Evolutionary conservation across 2,113 vertebrate species (phyloP).

Genomic region (Micronycteris hirsuta): DNA sequence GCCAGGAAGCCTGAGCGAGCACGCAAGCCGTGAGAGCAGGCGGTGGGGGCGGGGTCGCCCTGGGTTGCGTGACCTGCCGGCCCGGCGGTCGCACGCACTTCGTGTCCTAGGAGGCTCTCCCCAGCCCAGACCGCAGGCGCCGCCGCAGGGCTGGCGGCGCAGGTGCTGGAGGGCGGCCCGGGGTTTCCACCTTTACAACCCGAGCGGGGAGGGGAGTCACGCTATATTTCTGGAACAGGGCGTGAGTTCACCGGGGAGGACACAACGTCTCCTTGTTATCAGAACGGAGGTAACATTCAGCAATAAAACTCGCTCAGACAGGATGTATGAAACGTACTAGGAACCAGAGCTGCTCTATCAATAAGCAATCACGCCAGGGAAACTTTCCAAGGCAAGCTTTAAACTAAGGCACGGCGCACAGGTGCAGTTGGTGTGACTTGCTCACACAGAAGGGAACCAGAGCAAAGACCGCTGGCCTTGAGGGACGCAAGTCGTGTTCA

Average conservation of each 20-base stretch:
- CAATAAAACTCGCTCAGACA: constrained; percentile 1
- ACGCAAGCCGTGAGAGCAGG: not conserved
- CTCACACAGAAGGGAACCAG: not conserved
- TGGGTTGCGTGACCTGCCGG: constrained; percentile 66
- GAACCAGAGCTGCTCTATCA: not conserved
- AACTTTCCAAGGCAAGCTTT: not conserved
- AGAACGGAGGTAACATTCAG: not conserved
- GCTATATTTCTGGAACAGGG: constrained; percentile 23
- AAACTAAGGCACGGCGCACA: not conserved
- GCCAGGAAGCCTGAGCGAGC: not conserved
- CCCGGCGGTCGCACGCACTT: constrained; percentile 63
- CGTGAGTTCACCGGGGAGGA: not conserved
- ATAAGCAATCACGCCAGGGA: not conserved
- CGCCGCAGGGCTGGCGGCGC: not conserved
- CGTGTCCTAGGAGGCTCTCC: not conserved
- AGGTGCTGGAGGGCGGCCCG: constrained; percentile 62
- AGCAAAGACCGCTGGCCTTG: not conserved
- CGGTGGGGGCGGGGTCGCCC: not conserved
- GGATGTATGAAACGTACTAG: not conserved
- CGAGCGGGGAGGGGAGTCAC: constrained; percentile 47
- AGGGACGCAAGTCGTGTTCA: not conserved
- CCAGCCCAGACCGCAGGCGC: not conserved
- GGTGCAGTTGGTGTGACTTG: not conserved
- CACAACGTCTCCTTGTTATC: not conserved
- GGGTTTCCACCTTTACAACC: constrained; percentile 18